Conservation (phyloP, 1,140 invertebrate species). For the Aricia agestis region DNA sequence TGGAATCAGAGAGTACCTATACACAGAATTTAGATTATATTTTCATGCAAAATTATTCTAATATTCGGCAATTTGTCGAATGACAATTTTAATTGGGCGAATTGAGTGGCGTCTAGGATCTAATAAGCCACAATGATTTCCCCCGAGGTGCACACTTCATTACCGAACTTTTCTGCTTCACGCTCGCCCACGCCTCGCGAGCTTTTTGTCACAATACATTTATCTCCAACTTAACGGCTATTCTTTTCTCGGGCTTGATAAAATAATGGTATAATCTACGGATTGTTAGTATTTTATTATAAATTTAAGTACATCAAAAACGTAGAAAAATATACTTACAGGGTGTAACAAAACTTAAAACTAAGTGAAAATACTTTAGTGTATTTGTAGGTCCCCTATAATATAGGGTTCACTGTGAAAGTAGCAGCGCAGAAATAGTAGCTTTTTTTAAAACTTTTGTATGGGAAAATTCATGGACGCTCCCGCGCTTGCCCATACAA, state of each 20-base stretch:
- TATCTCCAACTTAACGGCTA: slow-evolving; percentile 6
- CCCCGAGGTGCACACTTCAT: background rate
- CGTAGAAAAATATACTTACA: too few species aligned
- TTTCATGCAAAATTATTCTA: background rate
- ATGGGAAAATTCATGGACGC: too few species aligned
- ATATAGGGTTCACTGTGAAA: too few species aligned
- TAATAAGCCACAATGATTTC: slow-evolving; percentile 11
- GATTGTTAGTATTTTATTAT: background rate
- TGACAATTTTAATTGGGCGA: slow-evolving; percentile 6
- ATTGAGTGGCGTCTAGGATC: slow-evolving; percentile 6
- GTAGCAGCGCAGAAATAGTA: too few species aligned
- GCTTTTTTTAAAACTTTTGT: too few species aligned
- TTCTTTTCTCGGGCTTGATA: background rate
- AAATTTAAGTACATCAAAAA: too few species aligned
- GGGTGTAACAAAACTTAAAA: too few species aligned
- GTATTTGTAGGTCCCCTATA: too few species aligned
- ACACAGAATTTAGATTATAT: background rate
- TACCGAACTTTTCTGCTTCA: slow-evolving; percentile 7
- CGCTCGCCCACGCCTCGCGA: background rate
- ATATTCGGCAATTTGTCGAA: slow-evolving; percentile 3
- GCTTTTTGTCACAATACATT: slow-evolving; percentile 9
- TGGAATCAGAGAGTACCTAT: too few species aligned
- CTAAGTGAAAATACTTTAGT: too few species aligned
- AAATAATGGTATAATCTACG: background rate
- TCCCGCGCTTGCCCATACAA: too few species aligned